phyloP scores from a whole-genome alignment of 64 coral and sea anemone genomes.

The Actinia tenebrosa region DNA sequence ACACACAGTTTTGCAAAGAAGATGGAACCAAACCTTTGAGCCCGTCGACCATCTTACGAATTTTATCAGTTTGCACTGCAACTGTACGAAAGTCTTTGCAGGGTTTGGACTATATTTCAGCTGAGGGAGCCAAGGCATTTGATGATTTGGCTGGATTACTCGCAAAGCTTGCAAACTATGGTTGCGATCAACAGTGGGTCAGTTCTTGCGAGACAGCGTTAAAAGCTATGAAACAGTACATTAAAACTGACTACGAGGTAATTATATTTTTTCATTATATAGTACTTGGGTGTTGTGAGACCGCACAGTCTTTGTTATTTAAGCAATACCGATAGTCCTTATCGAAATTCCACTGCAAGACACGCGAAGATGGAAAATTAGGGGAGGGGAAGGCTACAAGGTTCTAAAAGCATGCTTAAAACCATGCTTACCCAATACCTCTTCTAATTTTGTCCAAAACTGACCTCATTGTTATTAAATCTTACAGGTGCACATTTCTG shows the following conservation, averaged over 20 bases:
- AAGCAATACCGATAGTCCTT: too few species aligned
- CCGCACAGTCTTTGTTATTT: too few species aligned
- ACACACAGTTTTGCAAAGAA: conserved; percentile 50
- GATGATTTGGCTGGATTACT: not conserved
- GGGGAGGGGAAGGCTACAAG: too few species aligned
- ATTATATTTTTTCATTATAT: not conserved
- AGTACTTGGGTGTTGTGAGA: too few species aligned
- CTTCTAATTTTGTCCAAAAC: too few species aligned
- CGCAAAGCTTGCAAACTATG: not conserved
- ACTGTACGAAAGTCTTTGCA: not conserved
- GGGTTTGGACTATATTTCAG: not conserved
- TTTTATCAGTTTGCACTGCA: not conserved
- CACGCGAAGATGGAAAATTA: too few species aligned
- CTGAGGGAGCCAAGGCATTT: conserved; percentile 6
- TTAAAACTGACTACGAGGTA: conserved; percentile 59
- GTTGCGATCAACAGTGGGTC: not conserved
- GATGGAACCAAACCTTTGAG: conserved; percentile 21
- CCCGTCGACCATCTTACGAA: not conserved
- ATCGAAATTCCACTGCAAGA: too few species aligned
- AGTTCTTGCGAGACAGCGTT: not conserved
- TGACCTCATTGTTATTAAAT: too few species aligned
- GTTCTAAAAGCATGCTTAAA: too few species aligned
- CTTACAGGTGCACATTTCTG: too few species aligned
- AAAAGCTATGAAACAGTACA: conserved; percentile 20
- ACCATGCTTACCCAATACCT: too few species aligned